Conservation (phyloP, 2,888 invertebrate genomes). For the Lasioglossum lativentre region DNA sequence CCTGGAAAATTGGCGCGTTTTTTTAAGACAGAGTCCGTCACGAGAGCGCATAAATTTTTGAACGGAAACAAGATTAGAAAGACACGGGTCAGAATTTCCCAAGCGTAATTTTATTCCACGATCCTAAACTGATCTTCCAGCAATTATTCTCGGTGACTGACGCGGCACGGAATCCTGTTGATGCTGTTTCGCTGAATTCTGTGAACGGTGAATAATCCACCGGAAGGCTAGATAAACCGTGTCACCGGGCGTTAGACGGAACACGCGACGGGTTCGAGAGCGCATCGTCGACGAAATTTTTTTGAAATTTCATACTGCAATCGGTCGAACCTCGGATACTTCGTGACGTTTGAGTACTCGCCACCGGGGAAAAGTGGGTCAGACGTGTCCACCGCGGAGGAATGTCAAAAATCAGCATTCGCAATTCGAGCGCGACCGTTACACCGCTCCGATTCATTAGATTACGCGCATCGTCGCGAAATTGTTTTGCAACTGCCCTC, state of each 20-base stretch:
- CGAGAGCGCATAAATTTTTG: not conserved
- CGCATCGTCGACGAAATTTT: not conserved
- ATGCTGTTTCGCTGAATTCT: not conserved
- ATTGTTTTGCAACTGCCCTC: slow-evolving; percentile 18
- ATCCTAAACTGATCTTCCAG: not conserved
- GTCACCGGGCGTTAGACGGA: not conserved
- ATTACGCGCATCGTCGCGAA: slow-evolving; percentile 24
- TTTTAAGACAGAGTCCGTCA: not conserved
- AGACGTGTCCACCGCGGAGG: slow-evolving; percentile 46
- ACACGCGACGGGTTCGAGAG: not conserved
- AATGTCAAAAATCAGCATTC: slow-evolving; percentile 62
- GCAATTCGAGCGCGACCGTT: slow-evolving; percentile 54
- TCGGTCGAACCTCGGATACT: not conserved
- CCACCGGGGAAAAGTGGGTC: slow-evolving; percentile 42
- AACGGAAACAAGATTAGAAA: not conserved
- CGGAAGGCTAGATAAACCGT: not conserved
- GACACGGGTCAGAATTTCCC: not conserved
- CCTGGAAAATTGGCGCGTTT: too few species aligned
- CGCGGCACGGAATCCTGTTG: not conserved
- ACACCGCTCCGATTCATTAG: slow-evolving; percentile 51
- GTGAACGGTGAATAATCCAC: not conserved
- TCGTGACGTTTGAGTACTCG: not conserved
- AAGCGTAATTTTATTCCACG: not conserved
- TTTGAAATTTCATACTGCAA: not conserved
- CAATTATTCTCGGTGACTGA: not conserved